phyloP scores from a whole-genome alignment of 2,888 invertebrate species.

The Cheilosia vulpina region DNA sequence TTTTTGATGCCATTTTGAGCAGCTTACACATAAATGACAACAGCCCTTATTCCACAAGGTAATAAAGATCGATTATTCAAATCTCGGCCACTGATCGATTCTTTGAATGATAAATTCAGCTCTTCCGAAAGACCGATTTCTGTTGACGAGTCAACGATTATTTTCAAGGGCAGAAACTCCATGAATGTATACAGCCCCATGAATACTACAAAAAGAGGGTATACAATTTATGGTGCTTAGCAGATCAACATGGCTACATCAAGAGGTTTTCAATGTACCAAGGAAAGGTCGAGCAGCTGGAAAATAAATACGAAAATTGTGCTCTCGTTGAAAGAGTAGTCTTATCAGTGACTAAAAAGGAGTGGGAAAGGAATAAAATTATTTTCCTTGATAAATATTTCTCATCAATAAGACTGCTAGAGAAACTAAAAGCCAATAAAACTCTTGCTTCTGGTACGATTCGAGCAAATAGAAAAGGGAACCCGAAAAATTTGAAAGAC shows the following conservation, averaged over 20 bases:
- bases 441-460: constrained; percentile 35
- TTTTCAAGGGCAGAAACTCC: constrained; percentile 40
- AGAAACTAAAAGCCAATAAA: background rate
- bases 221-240: constrained; percentile 32
- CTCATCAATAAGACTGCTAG: constrained; percentile 6
- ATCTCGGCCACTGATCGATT: background rate
- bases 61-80: constrained; percentile 34
- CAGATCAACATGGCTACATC: background rate
- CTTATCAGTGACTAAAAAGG: constrained; percentile 17
- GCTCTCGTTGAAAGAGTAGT: constrained; percentile 23
- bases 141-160: constrained; percentile 23
- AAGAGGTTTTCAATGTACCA: constrained; percentile 37
- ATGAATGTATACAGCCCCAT: constrained; percentile 38
- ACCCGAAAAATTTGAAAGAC: constrained; percentile 33
- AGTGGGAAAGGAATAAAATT: constrained; percentile 6
- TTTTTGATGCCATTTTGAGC: constrained; percentile 50
- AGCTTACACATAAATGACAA: constrained; percentile 57
- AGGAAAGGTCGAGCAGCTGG: constrained; percentile 38
- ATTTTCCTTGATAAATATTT: constrained; percentile 25
- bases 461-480: constrained; percentile 33
- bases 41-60: constrained; percentile 34
- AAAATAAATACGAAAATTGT: constrained; percentile 26
- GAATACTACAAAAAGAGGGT: constrained; percentile 42
- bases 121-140: no score
- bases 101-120: constrained; percentile 40